Base-by-base conservation (phyloP, 2,113 vertebrate genomes). In the Perca flavescens region DNA sequence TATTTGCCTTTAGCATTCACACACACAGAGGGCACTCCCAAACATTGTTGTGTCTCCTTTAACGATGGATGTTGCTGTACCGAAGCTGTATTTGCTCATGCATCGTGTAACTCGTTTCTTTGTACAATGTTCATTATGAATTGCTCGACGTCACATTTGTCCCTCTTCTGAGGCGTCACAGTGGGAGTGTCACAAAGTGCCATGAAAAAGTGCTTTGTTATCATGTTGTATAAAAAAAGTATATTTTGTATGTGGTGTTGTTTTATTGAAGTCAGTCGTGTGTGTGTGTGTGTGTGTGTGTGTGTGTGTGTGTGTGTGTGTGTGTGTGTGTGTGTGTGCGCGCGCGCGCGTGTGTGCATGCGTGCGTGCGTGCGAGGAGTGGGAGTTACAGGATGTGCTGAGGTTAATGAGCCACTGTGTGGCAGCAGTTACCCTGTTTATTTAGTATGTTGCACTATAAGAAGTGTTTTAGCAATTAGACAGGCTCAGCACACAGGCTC, bases 161-260 rank as follows among this genome's bases (percentile, higher is more conserved):
- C 82, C 80, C 70, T 87, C 74, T 36, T 17, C 56, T 36, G 86
- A 86, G 77, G 81, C 34, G 49, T 91, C 87, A 82, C 80, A 9
- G 76, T 92, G 92, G 93, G 40, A 43, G 40, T 43, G 40, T 92
- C 92, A 95, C 95, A 94, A 94, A 95, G 92, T 94, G 94, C 94
- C 93, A 94, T 80, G 79, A 85, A 80, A 85, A 90, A 90, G 91
- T 94, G 89, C 92, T 95, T 92, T 93, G 92, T 94, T 85, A 89
- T 90, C 90, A 91, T 93, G 88, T 62, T 79, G 72, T 91, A 86
- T 90, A 77, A 83, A 88, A 86, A 89, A 89, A 76, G 72, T 92
- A 89, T 95, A 91, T 96, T 95, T 95, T 94, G 94, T 93, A 85
- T 47, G 70, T 92, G 63, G 68, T 75, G 85, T 81, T 79, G 79